A percentile compares a stretch with the other conserved stretches of the same genome.
phyloP scores from a whole-genome alignment of 2,888 invertebrate species.

The Phanerotoma sp. region DNA sequence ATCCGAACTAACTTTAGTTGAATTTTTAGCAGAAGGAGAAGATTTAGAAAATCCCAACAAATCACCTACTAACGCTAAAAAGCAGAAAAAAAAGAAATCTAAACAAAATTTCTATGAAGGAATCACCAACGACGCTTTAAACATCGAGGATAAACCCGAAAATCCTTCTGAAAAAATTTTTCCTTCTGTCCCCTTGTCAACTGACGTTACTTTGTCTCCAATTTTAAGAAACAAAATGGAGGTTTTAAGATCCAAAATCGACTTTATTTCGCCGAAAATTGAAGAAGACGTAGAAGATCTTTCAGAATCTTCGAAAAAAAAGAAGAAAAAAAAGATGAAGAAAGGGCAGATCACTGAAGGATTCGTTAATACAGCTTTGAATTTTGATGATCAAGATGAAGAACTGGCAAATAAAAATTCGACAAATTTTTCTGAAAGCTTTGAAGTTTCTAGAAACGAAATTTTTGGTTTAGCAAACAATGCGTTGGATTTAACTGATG shows the following conservation, averaged over 20 bases:
- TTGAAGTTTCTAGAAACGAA: constrained; percentile 42
- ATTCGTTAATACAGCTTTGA: constrained; percentile 31
- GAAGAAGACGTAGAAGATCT: neutral
- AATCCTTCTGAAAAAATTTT: too few species aligned
- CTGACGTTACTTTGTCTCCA: too few species aligned
- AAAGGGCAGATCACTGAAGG: constrained; percentile 21
- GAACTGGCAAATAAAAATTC: constrained; percentile 27
- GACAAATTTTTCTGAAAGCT: constrained; percentile 37
- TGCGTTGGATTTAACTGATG: constrained; percentile 50
- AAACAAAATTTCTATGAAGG: too few species aligned
- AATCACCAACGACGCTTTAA: too few species aligned
- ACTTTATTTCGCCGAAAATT: too few species aligned
- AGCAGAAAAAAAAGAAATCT: too few species aligned
- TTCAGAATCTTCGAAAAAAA: constrained; percentile 10
- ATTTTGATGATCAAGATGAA: constrained; percentile 15
- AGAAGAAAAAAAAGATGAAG: constrained; percentile 22
- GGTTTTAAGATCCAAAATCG: neutral
- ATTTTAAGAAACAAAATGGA: constrained; percentile 9
- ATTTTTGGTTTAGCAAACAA: constrained; percentile 45
- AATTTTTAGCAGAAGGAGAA: too few species aligned
- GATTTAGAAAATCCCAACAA: too few species aligned
- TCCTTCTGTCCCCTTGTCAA: too few species aligned
- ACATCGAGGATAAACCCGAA: too few species aligned
- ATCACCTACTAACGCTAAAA: too few species aligned
- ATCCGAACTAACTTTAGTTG: too few species aligned